A percentile compares a stretch with the other conserved stretches of the same genome.
phyloP scores from a whole-genome alignment of 2,113 vertebrate genomes.

The Mastomys coucha region DNA sequence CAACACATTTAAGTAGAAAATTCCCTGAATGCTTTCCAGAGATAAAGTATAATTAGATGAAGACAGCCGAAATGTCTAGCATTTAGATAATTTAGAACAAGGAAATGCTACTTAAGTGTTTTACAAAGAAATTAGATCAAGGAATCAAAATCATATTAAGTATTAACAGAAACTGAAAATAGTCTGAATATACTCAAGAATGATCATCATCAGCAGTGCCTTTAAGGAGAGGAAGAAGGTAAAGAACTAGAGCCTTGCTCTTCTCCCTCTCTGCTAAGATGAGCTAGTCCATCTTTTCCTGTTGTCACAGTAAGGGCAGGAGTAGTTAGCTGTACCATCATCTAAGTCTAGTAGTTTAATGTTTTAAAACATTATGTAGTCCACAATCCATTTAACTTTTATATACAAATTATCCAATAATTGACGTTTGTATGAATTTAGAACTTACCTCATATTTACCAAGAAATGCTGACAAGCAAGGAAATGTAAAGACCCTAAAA shows the following conservation, averaged over 20 bases:
- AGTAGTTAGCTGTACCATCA: background rate
- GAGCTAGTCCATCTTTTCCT: background rate
- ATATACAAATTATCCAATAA: slow-evolving; percentile 32
- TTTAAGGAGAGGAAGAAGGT: background rate
- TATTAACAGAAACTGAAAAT: slow-evolving; percentile 16
- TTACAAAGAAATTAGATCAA: background rate
- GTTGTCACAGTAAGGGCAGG: background rate
- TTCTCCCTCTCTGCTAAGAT: slow-evolving; percentile 20
- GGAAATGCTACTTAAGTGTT: slow-evolving; percentile 42
- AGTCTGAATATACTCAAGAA: slow-evolving; percentile 18
- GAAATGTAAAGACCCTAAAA: slow-evolving; percentile 90
- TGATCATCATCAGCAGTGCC: background rate
- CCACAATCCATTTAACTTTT: background rate
- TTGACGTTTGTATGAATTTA: slow-evolving; percentile 39
- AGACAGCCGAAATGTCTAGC: background rate
- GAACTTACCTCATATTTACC: slow-evolving; percentile 87
- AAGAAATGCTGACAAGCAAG: slow-evolving; percentile 87
- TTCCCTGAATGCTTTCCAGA: background rate
- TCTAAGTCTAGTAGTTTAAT: slow-evolving; percentile 48
- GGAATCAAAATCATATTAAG: slow-evolving; percentile 45
- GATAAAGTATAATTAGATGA: background rate
- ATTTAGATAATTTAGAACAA: slow-evolving; percentile 45
- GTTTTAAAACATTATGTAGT: background rate
- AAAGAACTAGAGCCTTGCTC: background rate
- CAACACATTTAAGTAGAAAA: background rate